These are phyloP conservation scores for Cyrtodaria siliqua DNA, from an alignment of 2,888 invertebrate genomes.

Conservation along the genomic window DNA sequence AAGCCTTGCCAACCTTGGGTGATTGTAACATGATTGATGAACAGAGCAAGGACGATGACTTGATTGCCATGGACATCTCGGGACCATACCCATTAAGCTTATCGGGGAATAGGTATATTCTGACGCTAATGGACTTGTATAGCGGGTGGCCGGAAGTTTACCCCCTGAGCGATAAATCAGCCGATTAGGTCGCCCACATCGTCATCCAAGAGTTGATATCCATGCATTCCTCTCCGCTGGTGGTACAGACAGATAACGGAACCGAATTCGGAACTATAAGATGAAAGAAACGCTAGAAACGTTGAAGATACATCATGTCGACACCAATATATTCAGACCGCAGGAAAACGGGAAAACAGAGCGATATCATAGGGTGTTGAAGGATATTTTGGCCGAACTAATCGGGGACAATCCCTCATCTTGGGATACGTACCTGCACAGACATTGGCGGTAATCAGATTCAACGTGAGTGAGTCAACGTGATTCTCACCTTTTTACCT, in stretches of 20 bases:
- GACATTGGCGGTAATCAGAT: conserved; percentile 40
- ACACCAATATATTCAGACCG: conserved; percentile 9
- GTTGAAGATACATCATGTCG: conserved; percentile 42
- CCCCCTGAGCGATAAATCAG: conserved; percentile 23
- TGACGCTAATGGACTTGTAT: conserved; percentile 18
- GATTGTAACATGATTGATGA: too few species aligned
- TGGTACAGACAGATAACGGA: too few species aligned
- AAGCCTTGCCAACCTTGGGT: too few species aligned
- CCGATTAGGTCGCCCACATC: conserved; percentile 2
- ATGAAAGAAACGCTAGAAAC: conserved; percentile 28
- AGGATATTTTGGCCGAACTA: conserved; percentile 18
- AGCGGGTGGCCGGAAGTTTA: conserved; percentile 22
- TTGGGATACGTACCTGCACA: conserved; percentile 45
- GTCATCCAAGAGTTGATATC: conserved; percentile 24
- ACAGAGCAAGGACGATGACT: too few species aligned
- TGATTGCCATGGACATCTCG: conserved; percentile 21
- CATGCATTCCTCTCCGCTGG: too few species aligned
- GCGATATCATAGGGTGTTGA: conserved; percentile 16
- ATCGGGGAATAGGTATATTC: conserved; percentile 43
- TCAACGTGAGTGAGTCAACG: conserved; percentile 34
- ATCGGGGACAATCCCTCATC: conserved; percentile 22
- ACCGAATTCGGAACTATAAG: conserved; percentile 22
- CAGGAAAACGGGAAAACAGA: conserved; percentile 23
- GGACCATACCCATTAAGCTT: conserved; percentile 38
- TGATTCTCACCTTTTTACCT: conserved; percentile 35